Conservation (phyloP, 2,797 vertebrate genomes). For the Sylvia borin region DNA sequence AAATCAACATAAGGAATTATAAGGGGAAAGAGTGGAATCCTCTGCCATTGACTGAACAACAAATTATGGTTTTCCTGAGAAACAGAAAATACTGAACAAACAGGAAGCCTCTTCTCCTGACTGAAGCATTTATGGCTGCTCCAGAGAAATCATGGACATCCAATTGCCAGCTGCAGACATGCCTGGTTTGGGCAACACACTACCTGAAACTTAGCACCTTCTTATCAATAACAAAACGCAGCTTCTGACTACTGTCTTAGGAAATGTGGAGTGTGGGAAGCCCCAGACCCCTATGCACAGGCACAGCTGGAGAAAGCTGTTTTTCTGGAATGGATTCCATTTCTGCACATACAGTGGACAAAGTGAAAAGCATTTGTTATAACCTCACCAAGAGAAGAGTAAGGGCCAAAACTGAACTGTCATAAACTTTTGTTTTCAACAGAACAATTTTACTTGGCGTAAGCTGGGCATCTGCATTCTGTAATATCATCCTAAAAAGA, state of each 20-base stretch:
- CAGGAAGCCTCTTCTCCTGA: background rate
- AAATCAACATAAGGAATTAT: background rate
- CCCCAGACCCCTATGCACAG: background rate
- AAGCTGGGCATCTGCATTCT: background rate
- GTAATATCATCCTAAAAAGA: background rate
- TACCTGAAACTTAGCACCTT: background rate
- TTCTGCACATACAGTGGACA: fast-evolving
- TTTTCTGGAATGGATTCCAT: background rate
- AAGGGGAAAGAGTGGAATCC: background rate
- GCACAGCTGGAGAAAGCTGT: background rate
- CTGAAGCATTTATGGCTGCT: background rate
- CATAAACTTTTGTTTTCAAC: background rate
- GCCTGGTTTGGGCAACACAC: background rate
- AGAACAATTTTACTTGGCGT: background rate
- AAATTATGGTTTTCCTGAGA: background rate
- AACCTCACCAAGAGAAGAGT: background rate
- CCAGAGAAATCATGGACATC: background rate
- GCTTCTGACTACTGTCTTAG: background rate
- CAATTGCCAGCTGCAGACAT: background rate
- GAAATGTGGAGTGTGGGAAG: background rate
- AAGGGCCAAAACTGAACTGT: background rate
- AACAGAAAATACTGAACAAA: background rate
- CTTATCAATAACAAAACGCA: background rate
- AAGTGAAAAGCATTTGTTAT: background rate
- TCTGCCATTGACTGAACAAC: background rate